Conservation (phyloP, 2,797 vertebrate species). For the Heteromormyrus szaboi region DNA sequence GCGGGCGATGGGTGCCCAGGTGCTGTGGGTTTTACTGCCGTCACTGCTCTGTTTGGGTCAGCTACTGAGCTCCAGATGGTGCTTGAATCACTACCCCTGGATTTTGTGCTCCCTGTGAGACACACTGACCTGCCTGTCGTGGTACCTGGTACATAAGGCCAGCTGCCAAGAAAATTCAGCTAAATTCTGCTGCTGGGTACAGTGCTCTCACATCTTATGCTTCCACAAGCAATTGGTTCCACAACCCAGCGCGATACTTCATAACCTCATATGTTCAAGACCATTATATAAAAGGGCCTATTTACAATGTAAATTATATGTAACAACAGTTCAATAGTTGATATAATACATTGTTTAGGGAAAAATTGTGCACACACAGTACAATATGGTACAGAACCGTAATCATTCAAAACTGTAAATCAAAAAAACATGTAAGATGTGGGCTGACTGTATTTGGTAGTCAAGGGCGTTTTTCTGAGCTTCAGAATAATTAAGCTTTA, state of each 20-base stretch:
- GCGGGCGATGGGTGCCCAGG: neutral
- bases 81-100: neutral
- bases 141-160: neutral
- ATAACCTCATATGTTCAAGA: neutral
- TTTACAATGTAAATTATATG: neutral
- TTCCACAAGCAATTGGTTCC: neutral
- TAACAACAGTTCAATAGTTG: neutral
- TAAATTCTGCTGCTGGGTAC: neutral
- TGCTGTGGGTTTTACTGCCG: neutral
- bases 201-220: neutral
- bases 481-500: neutral
- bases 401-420: neutral
- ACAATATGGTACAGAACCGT: neutral
- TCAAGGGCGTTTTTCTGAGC: neutral
- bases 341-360: neutral
- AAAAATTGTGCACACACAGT: neutral
- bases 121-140: neutral
- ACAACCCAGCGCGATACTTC: neutral
- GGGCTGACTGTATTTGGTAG: neutral
- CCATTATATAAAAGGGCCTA: neutral
- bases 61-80: neutral
- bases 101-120: neutral
- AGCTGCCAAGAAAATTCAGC: neutral
- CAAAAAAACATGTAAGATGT: neutral
- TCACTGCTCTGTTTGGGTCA: neutral